A percentile compares a stretch with the other conserved stretches of the same genome.
These are phyloP conservation scores for Anguilla megastoma DNA, from an alignment of 2,797 vertebrate species.

Conservation along the genomic window DNA sequence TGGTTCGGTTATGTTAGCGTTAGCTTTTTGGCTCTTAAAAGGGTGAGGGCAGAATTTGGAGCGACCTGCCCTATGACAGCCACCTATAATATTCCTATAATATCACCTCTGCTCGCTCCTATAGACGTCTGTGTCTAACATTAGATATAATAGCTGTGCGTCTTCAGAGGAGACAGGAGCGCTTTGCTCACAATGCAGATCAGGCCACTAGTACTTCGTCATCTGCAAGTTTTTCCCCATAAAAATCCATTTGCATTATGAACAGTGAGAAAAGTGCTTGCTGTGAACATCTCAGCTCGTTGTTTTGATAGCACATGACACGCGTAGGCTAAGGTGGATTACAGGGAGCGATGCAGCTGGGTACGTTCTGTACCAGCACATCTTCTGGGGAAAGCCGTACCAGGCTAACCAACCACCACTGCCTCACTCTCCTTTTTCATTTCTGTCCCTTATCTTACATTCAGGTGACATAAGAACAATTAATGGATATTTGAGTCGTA, in stretches of 20 bases:
- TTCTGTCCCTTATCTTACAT: conserved; percentile 10
- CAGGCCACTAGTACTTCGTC: neutral
- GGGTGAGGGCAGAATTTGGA: conserved; percentile 40
- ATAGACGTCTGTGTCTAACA: neutral
- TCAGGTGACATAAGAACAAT: neutral
- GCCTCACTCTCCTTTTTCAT: conserved; percentile 62
- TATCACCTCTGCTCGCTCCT: neutral
- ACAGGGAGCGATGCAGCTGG: neutral
- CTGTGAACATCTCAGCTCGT: neutral
- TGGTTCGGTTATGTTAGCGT: conserved; percentile 49
- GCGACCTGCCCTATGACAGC: conserved; percentile 24
- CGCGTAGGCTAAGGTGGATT: neutral
- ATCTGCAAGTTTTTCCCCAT: neutral
- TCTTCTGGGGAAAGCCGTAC: conserved; percentile 40
- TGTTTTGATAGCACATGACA: neutral
- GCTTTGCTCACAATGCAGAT: neutral
- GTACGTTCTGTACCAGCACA: neutral
- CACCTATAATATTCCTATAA: neutral
- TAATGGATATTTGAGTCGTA: neutral
- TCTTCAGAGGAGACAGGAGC: neutral
- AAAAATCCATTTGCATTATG: neutral
- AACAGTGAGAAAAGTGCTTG: neutral
- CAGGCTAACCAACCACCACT: conserved; percentile 54
- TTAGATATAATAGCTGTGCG: neutral
- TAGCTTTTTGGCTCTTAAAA: conserved; percentile 34